Evolutionary conservation across 2,888 invertebrate species (phyloP).

Genomic region (Andrena bucephala): DNA sequence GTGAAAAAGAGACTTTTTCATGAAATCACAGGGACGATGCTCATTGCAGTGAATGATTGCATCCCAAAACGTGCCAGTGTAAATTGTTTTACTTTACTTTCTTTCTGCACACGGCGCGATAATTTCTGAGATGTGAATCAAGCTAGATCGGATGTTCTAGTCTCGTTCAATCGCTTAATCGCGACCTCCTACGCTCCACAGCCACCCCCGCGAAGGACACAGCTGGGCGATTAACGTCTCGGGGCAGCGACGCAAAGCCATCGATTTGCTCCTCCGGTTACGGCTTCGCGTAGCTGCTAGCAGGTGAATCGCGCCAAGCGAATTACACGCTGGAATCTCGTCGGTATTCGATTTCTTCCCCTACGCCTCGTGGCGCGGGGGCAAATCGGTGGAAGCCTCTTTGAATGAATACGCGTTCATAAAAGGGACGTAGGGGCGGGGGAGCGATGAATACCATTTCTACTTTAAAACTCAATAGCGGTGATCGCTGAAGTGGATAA

Average conservation of each 20-base stretch:
- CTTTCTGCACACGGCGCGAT: too few relatives aligned
- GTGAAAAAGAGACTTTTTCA: background rate
- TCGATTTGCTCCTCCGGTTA: constrained; percentile 55
- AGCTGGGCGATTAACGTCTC: constrained; percentile 55
- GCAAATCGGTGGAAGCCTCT: constrained; percentile 43
- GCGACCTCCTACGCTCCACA: constrained; percentile 6
- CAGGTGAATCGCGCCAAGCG: constrained; percentile 9
- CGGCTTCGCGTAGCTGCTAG: constrained; percentile 17
- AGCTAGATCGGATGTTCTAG: background rate
- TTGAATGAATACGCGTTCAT: constrained; percentile 40
- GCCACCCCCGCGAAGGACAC: constrained; percentile 33
- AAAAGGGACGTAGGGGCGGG: constrained; percentile 32
- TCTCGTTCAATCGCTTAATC: constrained; percentile 16
- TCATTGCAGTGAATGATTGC: too few relatives aligned
- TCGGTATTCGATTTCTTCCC: constrained; percentile 30
- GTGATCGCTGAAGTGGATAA: constrained; percentile 51
- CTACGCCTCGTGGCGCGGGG: too few relatives aligned
- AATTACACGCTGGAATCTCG: constrained; percentile 45
- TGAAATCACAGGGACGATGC: background rate
- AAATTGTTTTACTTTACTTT: too few relatives aligned
- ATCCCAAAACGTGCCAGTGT: too few relatives aligned
- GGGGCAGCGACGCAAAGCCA: constrained; percentile 34
- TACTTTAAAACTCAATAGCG: constrained; percentile 55
- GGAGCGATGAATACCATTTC: constrained; percentile 55
- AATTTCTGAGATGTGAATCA: too few relatives aligned